Evolutionary conservation across 2,888 invertebrate species (phyloP).

Genomic region (Dryomyza anilis): DNA sequence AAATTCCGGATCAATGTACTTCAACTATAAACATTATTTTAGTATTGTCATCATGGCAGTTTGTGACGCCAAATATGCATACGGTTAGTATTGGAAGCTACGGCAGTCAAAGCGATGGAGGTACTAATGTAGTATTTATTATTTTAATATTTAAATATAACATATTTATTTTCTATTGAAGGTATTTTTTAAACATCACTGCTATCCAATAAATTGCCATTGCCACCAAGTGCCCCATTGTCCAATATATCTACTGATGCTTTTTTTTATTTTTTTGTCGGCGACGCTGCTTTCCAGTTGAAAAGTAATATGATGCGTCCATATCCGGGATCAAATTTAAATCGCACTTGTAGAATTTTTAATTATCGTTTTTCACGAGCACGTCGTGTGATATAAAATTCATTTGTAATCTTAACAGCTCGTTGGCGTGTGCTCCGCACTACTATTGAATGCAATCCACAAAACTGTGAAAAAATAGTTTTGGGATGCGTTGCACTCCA

Average conservation of each 20-base stretch:
- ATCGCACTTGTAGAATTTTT: not conserved
- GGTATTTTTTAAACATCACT: not conserved
- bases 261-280: constrained; percentile 1
- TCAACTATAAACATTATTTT: not conserved
- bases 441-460: constrained; percentile 2
- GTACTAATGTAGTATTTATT: not conserved
- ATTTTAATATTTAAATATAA: not conserved
- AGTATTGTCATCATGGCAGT: constrained; percentile 14
- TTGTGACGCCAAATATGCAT: constrained; percentile 9
- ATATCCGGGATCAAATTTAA: not conserved
- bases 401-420: constrained; percentile 19
- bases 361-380: constrained; percentile 5
- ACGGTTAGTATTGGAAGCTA: constrained; percentile 2
- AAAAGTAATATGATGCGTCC: constrained; percentile 1
- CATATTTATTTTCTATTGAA: not conserved
- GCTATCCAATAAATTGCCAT: not conserved
- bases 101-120: constrained; percentile 15
- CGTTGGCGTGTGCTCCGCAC: constrained; percentile 21
- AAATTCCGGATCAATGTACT: constrained; percentile 28
- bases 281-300: constrained; percentile 1
- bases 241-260: not conserved
- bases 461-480: constrained; percentile 20
- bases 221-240: not conserved
- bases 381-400: not conserved
- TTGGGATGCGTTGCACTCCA: constrained; percentile 23